A percentile compares a stretch with the other conserved stretches of the same genome.
phyloP scores from a whole-genome alignment of 2,888 invertebrate species.

The Limnephilus lunatus region DNA sequence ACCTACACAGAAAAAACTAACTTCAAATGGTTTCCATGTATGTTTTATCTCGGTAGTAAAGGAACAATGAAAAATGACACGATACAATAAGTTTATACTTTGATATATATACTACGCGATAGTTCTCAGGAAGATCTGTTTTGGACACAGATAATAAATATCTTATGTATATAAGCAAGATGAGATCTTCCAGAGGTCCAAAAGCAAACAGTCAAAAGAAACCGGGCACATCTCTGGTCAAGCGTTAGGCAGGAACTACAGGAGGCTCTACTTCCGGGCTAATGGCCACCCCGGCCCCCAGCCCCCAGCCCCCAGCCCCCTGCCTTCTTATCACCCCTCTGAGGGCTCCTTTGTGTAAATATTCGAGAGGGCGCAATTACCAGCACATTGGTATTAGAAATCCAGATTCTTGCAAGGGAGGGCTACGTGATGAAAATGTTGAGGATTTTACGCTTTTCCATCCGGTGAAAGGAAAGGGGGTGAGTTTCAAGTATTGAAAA shows the following conservation, averaged over 20 bases:
- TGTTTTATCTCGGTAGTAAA: too few species aligned
- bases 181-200: background rate
- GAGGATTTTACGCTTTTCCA: background rate
- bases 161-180: background rate
- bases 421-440: conserved; percentile 2
- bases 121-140: background rate
- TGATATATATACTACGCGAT: too few species aligned
- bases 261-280: background rate
- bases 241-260: background rate
- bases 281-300: background rate
- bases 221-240: background rate
- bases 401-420: background rate
- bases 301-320: too few species aligned
- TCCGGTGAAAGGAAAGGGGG: background rate
- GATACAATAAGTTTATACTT: too few species aligned
- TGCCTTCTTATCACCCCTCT: conserved; percentile 8
- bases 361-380: conserved; percentile 29
- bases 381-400: background rate
- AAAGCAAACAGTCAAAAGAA: conserved; percentile 27
- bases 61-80: too few species aligned
- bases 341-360: conserved; percentile 44
- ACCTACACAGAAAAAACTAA: too few species aligned
- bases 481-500: background rate
- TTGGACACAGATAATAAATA: background rate
- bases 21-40: too few species aligned